phyloP scores from a whole-genome alignment of 2,888 invertebrate genomes.

The Stenchaetothrips biformis region DNA sequence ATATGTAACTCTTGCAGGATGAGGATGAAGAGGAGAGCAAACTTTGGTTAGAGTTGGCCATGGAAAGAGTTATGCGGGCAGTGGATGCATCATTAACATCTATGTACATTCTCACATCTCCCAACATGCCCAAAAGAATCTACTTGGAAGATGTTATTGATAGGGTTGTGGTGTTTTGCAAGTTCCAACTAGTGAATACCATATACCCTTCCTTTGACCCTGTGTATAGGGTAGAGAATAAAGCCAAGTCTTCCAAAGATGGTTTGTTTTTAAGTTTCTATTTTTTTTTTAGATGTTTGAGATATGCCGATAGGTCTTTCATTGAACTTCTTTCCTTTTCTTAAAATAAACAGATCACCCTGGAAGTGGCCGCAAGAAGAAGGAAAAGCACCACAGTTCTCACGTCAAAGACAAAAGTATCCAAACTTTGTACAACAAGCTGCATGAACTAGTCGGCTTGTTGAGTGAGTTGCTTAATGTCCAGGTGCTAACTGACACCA shows the following conservation, averaged over 20 bases:
- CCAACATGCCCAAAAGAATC: constrained; percentile 93
- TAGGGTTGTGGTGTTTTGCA: constrained; percentile 87
- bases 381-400: constrained; percentile 44
- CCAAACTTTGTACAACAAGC: constrained; percentile 77
- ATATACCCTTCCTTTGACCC: constrained; percentile 97
- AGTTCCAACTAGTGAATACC: constrained; percentile 92
- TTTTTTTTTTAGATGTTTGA: constrained; percentile 25
- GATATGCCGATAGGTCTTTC: background rate
- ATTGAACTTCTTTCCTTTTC: background rate
- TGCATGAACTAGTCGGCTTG: constrained; percentile 77
- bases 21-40: constrained; percentile 83
- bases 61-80: constrained; percentile 91
- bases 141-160: constrained; percentile 98
- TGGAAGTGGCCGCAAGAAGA: constrained; percentile 49
- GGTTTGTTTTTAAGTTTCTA: constrained; percentile 11
- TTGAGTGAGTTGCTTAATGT: constrained; percentile 84
- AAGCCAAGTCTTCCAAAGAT: constrained; percentile 57
- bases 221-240: constrained; percentile 75
- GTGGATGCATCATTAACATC: constrained; percentile 90
- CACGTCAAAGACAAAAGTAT: constrained; percentile 65
- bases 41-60: constrained; percentile 79
- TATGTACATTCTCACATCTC: constrained; percentile 92
- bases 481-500: constrained; percentile 92
- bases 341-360: constrained; percentile 42
- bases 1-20: constrained; percentile 52